phyloP scores from a whole-genome alignment of 2,888 invertebrate species.

The Caenorhabditis afra region DNA sequence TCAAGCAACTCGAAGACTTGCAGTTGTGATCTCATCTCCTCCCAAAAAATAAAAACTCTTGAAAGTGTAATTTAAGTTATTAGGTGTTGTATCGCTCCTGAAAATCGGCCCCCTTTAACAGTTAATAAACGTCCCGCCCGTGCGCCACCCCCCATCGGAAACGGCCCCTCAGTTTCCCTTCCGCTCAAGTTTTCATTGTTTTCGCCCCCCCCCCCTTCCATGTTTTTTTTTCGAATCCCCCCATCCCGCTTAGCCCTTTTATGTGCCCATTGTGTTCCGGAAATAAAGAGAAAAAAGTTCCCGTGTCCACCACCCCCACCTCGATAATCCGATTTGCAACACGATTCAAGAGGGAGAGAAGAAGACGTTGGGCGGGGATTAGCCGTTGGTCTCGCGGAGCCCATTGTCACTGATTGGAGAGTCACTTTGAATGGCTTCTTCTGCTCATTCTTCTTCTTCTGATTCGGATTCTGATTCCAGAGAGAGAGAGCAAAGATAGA shows the following conservation, averaged over 20 bases:
- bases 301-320: slow-evolving; percentile 9
- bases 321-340: slow-evolving; percentile 10
- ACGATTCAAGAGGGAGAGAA: neutral
- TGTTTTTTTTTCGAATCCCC: neutral
- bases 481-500: too few relatives aligned
- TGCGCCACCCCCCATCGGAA: neutral
- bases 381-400: slow-evolving; percentile 11
- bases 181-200: neutral
- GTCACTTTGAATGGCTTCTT: slow-evolving; percentile 1
- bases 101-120: neutral
- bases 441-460: too few relatives aligned
- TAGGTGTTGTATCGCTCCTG: slow-evolving; percentile 17
- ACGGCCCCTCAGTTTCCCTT: neutral
- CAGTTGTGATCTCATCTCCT: slow-evolving; percentile 43
- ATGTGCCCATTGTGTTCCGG: slow-evolving; percentile 23
- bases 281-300: slow-evolving; percentile 16
- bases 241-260: slow-evolving; percentile 1
- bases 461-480: too few relatives aligned
- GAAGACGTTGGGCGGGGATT: neutral
- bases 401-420: slow-evolving; percentile 6
- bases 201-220: neutral
- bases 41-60: too few relatives aligned
- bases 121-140: neutral
- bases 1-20: slow-evolving; percentile 56
- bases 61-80: slow-evolving; percentile 2